Base-by-base conservation (phyloP, 2,113 vertebrate genomes). In the Zingel zingel region DNA sequence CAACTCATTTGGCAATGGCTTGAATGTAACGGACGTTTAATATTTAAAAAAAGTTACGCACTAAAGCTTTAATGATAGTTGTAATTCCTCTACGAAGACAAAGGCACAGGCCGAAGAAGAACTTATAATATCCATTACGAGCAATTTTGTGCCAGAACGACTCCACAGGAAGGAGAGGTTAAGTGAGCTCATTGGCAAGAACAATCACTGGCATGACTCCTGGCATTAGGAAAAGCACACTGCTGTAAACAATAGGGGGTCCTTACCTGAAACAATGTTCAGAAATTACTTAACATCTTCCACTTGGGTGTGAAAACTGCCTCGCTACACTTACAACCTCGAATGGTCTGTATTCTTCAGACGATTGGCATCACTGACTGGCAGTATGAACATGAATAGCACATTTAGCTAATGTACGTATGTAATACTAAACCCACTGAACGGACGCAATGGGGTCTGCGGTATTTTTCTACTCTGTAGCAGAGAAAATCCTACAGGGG, bases 191-290 rank as follows among this genome's bases (percentile, higher is more conserved):
- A 79, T n/a, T 77, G 73, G 71, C 74, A 78, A 79, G 48, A 77
- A 75, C 84, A 86, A 86, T 87, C 81, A 70, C 71, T 74, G 68
- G 67, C 58, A 45, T 53, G 54, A 74, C 87, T 90, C 74, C 72
- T 56, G 61, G 77, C 77, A 72, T 16, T 5, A 54, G 75, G 69
- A 82, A 58, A 76, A 73, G 74, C 54, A 56, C 16, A 43, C 21
- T 71, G 63, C 45, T 69, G 56, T 74, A 74, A 91, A 87, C 88
- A 89, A 83, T 21, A 57, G 86, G 86, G 67, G 77, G 86, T 84
- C 79, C 57, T 85, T 79, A 74, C 59, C 78, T 57, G 59, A 80
- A 25, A 87, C 69, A 74, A 65, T 63, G 61, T 65, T 84, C 5
- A 12, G 59, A 79, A 78, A 83, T 79, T 47, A 83, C 79, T 53